These are phyloP conservation scores for Steromphala cineraria DNA, from an alignment of 2,888 invertebrate genomes.

Conservation along the genomic window DNA sequence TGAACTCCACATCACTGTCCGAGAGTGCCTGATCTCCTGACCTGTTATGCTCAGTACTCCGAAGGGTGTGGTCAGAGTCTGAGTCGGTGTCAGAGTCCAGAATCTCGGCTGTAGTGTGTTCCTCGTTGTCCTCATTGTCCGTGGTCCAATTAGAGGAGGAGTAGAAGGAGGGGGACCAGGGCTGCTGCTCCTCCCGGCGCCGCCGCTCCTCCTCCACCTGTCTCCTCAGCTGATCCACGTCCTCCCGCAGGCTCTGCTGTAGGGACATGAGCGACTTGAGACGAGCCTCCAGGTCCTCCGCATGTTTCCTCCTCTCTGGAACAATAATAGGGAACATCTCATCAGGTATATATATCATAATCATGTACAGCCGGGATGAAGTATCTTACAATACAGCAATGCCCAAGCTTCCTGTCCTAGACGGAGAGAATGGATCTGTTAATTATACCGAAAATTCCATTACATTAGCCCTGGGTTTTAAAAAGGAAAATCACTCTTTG, in stretches of 20 bases:
- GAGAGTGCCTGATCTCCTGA: no score
- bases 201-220: not conserved
- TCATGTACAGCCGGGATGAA: no score
- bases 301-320: slow-evolving; percentile 54
- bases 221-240: slow-evolving; percentile 50
- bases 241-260: slow-evolving; percentile 49
- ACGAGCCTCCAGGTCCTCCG: slow-evolving; percentile 49
- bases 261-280: slow-evolving; percentile 49
- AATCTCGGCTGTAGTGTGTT: not conserved
- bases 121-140: not conserved
- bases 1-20: no score
- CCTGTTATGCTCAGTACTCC: no score
- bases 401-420: no score
- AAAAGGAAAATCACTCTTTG: no score
- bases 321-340: slow-evolving; percentile 20
- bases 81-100: not conserved
- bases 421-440: no score
- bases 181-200: not conserved
- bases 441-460: no score
- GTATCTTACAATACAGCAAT: no score
- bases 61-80: no score
- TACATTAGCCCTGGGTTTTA: no score
- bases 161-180: not conserved
- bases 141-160: not conserved
- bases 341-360: no score